Evolutionary conservation across 2,888 invertebrate species (phyloP), one percentile per base, ranked within the genome.

Genomic region (Chirona hameri): DNA sequence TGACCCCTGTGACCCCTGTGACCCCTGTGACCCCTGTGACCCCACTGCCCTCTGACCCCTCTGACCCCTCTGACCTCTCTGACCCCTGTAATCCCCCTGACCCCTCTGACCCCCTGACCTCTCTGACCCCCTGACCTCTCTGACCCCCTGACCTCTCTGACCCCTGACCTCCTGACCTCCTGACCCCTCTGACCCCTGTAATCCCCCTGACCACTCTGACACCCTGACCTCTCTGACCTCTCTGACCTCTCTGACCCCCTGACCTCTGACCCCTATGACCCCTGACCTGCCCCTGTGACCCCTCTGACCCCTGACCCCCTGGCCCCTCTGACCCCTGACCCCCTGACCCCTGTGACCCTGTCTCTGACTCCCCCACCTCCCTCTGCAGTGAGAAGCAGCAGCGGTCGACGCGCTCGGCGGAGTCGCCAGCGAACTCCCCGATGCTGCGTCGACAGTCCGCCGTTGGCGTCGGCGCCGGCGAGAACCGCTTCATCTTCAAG

Each of bases 401-500:
- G 24, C 27, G 27, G 7, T 52, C 5, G 39, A 3, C 24, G 76
- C 21, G 76, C 24, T 24, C 39, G 46, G 76, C 76, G 46, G 39
- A 46, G 10, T 46, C 76, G 0, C 76, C 46, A 21, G 83, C 14
- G 39, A 24, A 48, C 80, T 76, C 76, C 1, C 76, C 76, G 21
- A 76, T 76, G 76, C 69, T 31, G 72, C 81, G 65, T 27, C 81
- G 82, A 21, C 76, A 82, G 82, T 82, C 72, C 15, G 21, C 81
- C 81, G 27, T 83, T 82, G 79, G 81, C 81, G 52, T 82, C 84
- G 57, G 82, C 79, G 94, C 94, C 39, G 95, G 95, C 0, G 96
- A 96, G 88, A 96, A 96, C 89, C 90, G 95, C 84, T 96, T 98
- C 88, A 93, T 97, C 85, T 97, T 98, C 89, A 95, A 96, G 87